Base-by-base conservation (phyloP, 2,113 vertebrate genomes). In the Lasiurus borealis region DNA sequence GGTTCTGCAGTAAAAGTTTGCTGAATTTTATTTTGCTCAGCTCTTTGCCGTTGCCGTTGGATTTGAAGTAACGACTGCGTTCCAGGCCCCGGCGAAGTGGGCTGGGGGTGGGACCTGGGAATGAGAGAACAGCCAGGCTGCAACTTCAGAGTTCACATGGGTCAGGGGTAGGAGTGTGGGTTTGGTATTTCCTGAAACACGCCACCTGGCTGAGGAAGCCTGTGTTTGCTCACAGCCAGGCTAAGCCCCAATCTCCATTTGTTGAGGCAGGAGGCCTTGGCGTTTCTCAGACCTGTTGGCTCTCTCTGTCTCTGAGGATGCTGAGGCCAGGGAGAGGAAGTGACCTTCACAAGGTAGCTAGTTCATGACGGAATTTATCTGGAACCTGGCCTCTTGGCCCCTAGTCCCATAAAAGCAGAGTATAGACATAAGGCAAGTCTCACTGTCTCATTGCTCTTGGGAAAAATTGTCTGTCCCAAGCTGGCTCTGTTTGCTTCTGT, bases 221-320 rank as follows among this genome's bases (percentile, higher is more conserved):
- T 36, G 19, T 96, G 94, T 84, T 31, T 95, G 97, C 96, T 97
- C 68, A 92, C 40, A 76, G 27, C 7, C 11, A 40, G 27, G 1
- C 12, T 54, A 34, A 84, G 19, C 27, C 31, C 31, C 46, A 25
- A 84, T 52, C 48, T 52, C 80, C 15, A 9, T 29, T 59, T 78
- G 27, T 72, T 64, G 85, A 83, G 23, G 27, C 7, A 78, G 16
- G 44, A 77, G 68, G 36, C 19, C 84, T 83, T 62, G 23, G 57
- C 57, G 29, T 72, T 44, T 29, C 40, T 96, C 44, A 31, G 25
- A 64, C 29, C 82, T 10, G 29, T 8, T 69, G 73, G 25, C 48
- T 69, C 8, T 50, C 6, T 72, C 40, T 16, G 0, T 21, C 9
- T 85, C 11, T 16, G 82, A 59, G 62, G 69, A 27, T 83, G 44